Conservation (phyloP, 1,140 invertebrate species). For the Drosophila mojavensis region DNA sequence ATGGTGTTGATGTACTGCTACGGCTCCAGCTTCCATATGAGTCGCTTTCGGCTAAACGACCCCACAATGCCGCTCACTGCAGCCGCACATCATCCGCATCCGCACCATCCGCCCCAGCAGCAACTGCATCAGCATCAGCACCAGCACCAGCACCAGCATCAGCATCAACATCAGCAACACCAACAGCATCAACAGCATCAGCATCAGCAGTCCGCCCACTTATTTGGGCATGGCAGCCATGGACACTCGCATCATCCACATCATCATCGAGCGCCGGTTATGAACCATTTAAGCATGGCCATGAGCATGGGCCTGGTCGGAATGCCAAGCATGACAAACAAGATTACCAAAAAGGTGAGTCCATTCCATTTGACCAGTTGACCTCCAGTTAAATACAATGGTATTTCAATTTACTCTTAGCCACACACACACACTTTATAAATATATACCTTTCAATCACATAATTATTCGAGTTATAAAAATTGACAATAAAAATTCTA, state of each 20-base stretch:
- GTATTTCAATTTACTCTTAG: conserved; percentile 1
- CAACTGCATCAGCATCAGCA: conserved; percentile 27
- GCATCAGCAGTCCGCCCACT: conserved; percentile 31
- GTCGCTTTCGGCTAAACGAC: conserved; percentile 89
- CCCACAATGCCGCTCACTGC: conserved; percentile 83
- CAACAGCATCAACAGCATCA: conserved; percentile 45
- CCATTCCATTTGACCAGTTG: no score
- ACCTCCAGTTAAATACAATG: neutral
- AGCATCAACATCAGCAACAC: conserved; percentile 42
- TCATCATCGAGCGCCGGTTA: conserved; percentile 61
- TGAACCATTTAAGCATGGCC: conserved; percentile 79
- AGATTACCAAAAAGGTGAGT: conserved; percentile 82
- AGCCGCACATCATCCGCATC: conserved; percentile 77
- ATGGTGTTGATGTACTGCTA: conserved; percentile 96
- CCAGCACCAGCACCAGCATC: conserved; percentile 23
- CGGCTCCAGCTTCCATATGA: conserved; percentile 93
- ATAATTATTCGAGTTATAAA: no score
- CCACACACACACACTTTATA: no score
- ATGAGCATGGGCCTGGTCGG: conserved; percentile 81
- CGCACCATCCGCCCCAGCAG: conserved; percentile 58
- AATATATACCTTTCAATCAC: no score
- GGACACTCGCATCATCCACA: conserved; percentile 61
- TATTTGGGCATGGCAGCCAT: conserved; percentile 55
- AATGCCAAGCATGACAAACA: conserved; percentile 80
- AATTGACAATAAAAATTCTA: no score